These are phyloP conservation scores for Eristalinus sepulchralis DNA, from an alignment of 2,888 invertebrate genomes.

Conservation along the genomic window DNA sequence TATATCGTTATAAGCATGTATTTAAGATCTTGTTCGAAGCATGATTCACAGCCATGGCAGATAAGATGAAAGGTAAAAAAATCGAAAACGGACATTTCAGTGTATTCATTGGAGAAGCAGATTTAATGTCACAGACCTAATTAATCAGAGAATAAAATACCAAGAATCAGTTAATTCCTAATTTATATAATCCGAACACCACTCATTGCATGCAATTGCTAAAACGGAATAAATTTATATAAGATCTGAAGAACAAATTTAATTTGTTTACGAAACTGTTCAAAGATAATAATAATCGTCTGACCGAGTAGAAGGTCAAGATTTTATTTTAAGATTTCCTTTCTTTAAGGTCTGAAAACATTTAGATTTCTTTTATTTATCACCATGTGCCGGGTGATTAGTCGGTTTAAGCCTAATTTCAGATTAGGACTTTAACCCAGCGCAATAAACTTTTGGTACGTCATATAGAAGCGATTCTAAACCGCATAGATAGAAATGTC, in stretches of 20 bases:
- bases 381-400: not conserved
- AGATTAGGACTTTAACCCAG: not conserved
- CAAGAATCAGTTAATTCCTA: not conserved
- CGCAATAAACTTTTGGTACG: not conserved
- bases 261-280: not conserved
- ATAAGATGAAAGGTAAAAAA: not conserved
- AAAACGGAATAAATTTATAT: not conserved
- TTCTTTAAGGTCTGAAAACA: not conserved
- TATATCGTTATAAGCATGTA: not conserved
- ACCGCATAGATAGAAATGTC: too few relatives aligned
- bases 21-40: not conserved
- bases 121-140: not conserved
- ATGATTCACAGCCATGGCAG: not conserved
- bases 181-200: not conserved
- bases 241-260: not conserved
- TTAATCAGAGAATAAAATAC: not conserved
- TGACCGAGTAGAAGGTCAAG: not conserved
- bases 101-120: not conserved
- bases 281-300: not conserved
- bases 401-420: not conserved
- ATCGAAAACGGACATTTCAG: not conserved
- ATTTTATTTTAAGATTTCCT: not conserved
- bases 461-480: too few relatives aligned
- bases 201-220: not conserved
- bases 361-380: not conserved